phyloP scores from a whole-genome alignment of 2,797 vertebrate genomes.

The Erithacus rubecula region DNA sequence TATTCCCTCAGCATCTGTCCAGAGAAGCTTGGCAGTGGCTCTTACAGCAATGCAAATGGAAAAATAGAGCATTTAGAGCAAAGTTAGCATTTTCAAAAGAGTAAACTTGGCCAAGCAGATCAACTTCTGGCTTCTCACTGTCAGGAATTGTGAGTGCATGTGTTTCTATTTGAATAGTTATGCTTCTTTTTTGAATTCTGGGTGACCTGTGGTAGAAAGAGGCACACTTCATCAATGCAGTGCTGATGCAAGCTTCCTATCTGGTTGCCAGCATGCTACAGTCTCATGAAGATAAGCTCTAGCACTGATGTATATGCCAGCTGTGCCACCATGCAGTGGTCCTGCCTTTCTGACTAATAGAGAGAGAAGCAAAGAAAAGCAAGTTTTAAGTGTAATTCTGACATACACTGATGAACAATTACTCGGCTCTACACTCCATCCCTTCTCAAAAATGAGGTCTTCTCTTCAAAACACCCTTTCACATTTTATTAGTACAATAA shows the following conservation, averaged over 20 bases:
- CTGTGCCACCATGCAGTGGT: accelerated
- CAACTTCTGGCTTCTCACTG: background rate
- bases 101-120: background rate
- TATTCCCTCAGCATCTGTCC: background rate
- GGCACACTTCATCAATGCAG: background rate
- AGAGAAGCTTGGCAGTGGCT: background rate
- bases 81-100: background rate
- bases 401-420: background rate
- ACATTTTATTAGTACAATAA: background rate
- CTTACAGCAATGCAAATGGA: background rate
- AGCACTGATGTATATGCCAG: background rate
- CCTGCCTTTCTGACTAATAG: background rate
- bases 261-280: background rate
- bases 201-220: background rate
- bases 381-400: background rate
- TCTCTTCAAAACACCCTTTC: background rate
- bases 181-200: background rate
- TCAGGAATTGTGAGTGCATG: background rate
- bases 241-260: background rate
- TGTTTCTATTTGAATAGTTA: background rate
- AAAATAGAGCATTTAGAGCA: background rate
- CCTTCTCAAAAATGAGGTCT: background rate
- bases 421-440: background rate
- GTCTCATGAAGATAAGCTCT: background rate
- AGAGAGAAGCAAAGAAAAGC: background rate